Evolutionary conservation across 2,113 vertebrate species (phyloP).

Genomic region (Guaruba guarouba): DNA sequence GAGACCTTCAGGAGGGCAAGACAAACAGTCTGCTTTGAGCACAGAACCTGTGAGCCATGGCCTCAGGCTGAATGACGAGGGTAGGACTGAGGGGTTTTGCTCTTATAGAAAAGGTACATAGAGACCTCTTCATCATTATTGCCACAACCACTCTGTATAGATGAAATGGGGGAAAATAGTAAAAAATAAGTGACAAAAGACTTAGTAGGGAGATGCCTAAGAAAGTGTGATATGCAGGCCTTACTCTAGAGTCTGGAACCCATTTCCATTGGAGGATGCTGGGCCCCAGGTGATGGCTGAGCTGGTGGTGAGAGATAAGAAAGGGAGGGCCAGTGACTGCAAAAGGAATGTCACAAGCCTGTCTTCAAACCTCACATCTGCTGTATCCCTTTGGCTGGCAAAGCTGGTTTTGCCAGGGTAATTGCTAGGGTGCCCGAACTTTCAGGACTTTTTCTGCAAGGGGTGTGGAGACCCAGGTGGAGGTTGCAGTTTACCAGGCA

Average conservation of each 20-base stretch:
- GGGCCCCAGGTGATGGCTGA: background rate
- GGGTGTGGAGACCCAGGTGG: accelerated
- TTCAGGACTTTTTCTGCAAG: background rate
- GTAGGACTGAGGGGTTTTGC: background rate
- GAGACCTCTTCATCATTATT: background rate
- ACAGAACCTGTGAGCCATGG: background rate
- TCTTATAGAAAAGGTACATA: background rate
- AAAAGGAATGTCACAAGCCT: background rate
- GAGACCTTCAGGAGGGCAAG: background rate
- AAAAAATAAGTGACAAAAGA: background rate
- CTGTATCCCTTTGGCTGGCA: background rate
- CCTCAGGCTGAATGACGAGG: background rate
- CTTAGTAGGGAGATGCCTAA: background rate
- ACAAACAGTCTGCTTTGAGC: background rate
- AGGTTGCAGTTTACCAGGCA: background rate
- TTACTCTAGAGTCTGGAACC: background rate
- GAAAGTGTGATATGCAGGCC: background rate
- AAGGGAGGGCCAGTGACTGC: background rate
- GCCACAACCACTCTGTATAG: background rate
- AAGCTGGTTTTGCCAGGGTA: background rate
- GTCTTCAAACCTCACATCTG: background rate
- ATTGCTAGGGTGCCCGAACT: background rate
- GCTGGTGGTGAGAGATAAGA: background rate
- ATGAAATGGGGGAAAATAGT: background rate
- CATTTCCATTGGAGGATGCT: background rate